Conservation (phyloP, 2,113 vertebrate genomes). For the Corapipo altera region DNA sequence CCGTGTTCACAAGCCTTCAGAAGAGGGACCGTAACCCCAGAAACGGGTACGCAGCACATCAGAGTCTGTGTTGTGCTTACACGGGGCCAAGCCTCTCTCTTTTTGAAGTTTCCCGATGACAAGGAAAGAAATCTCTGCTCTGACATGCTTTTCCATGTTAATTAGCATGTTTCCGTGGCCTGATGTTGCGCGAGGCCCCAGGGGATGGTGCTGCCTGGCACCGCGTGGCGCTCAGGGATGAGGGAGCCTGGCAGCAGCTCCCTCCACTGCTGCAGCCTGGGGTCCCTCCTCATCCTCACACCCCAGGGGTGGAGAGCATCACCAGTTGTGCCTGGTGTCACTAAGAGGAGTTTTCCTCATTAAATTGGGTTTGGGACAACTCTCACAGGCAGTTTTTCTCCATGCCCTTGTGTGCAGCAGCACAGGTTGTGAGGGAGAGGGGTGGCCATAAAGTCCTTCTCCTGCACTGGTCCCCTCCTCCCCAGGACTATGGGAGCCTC, state of each 20-base stretch:
- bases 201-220: not conserved
- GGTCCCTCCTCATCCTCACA: not conserved
- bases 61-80: not conserved
- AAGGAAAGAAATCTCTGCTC: not conserved
- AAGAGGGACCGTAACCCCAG: not conserved
- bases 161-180: not conserved
- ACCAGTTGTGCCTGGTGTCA: not conserved
- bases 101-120: not conserved
- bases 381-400: not conserved
- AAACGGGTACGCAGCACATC: rapidly evolving
- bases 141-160: not conserved
- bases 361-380: not conserved
- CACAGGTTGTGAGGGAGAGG: not conserved
- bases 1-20: not conserved
- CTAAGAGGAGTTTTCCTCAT: not conserved
- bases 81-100: not conserved
- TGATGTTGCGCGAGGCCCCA: not conserved
- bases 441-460: not conserved
- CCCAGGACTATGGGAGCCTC: not conserved
- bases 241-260: not conserved
- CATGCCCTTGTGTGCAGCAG: rapidly evolving
- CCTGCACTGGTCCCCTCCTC: too few relatives aligned
- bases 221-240: rapidly evolving
- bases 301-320: not conserved
- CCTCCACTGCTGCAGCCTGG: not conserved